Base-by-base conservation (phyloP, 1,140 invertebrate genomes). In the Bombus terrestris region DNA sequence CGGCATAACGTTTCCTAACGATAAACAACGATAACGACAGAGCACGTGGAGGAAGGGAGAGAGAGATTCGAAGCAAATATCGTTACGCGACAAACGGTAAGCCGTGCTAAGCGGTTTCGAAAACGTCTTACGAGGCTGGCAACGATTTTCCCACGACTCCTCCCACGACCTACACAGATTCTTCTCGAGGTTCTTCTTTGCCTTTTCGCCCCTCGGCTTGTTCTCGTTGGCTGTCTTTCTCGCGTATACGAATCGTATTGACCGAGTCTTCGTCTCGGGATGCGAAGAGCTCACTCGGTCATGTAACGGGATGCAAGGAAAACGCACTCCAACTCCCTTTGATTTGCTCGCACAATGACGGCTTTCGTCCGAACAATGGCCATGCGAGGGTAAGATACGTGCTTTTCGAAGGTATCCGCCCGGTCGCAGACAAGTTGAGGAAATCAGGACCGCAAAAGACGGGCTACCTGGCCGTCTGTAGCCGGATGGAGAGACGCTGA, bases 141-240 rank as follows among this genome's bases (percentile, higher is more conserved):
- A 43, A 41, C 35, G 22, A 83, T 83, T 93, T 93, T 93, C 93
- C 93, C 93, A 93, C 93, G 92, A 93, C 91, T 92, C 92, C 93
- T 93, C 92, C 93, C 91, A 93, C 92, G 90, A 92, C 90, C 92
- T 89, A 91, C 90, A 92, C 90, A 92, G 93, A 92, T 93, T 93
- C 93, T 93, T 93, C 91, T 92, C 93, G 59, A 68, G 86, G 57
- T 72, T 74, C 73, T 64, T 69, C 85, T 41, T 43, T 39, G 53
- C 75, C 76, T 84, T 84, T 77, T 73, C 76, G 59, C 32, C 66
- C 69, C 75, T 53, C 64, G 3, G 0, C 57, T 41, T 53, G 15
- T 25, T 15, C 59, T 28, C 68, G 0, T 37, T 4, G 2, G 32
- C n/a, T 28, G 41, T 66, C 59, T 47, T 25, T 47, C 41, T 39